phyloP scores from a whole-genome alignment of 30 jellyfish, hydroid and myxozoan genomes.

The Nemopilema nomurai region DNA sequence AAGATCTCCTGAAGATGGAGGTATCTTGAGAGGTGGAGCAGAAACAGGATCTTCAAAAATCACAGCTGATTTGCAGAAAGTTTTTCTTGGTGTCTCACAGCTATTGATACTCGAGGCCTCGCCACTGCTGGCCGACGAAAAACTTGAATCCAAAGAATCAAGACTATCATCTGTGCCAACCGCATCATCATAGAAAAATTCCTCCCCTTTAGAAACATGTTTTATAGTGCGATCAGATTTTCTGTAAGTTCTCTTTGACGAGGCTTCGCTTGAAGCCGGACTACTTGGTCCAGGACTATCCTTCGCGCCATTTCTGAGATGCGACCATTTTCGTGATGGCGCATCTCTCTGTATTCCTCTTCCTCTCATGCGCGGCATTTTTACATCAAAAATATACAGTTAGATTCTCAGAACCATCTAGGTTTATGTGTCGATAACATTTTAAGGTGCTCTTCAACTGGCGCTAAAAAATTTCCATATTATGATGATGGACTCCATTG shows the following conservation, averaged over 20 bases:
- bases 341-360: conserved; percentile 60
- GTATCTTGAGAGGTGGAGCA: conserved; percentile 66
- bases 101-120: conserved; percentile 29
- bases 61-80: conserved; percentile 8
- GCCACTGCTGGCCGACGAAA: conserved; percentile 58
- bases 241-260: conserved; percentile 54
- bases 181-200: conserved; percentile 53
- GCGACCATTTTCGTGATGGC: conserved; percentile 53
- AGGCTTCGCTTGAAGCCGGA: conserved; percentile 78
- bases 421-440: conserved; percentile 16
- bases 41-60: conserved; percentile 46
- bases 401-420: conserved; percentile 19
- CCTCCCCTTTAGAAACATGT: conserved; percentile 43
- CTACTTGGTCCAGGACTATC: conserved; percentile 77
- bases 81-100: conserved; percentile 55
- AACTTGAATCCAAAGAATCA: conserved; percentile 62
- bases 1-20: conserved; percentile 85
- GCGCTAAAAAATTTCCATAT: conserved; percentile 21
- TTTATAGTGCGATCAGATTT: conserved; percentile 59
- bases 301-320: conserved; percentile 79
- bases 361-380: conserved; percentile 77
- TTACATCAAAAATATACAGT: not conserved
- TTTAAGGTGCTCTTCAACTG: conserved; percentile 3
- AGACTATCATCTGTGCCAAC: conserved; percentile 61
- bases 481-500: conserved; percentile 67